Conservation (phyloP, 2,797 vertebrate species). For the Catharus ustulatus region DNA sequence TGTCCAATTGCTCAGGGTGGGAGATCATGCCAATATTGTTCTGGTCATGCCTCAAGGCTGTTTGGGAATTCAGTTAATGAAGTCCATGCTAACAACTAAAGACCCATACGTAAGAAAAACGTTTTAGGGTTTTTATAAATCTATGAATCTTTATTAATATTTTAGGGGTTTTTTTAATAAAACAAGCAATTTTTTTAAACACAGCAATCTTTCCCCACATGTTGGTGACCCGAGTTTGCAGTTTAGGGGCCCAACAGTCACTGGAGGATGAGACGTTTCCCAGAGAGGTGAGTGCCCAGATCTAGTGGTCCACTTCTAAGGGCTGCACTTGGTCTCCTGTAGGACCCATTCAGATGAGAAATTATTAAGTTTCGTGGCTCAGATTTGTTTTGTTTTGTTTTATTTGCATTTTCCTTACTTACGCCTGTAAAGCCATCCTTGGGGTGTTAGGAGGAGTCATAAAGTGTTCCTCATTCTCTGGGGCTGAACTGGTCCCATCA, state of each 20-base stretch:
- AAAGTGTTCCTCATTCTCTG: background rate
- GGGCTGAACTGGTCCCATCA: background rate
- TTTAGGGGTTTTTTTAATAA: background rate
- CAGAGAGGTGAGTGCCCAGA: background rate
- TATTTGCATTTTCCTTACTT: background rate
- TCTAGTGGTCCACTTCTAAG: background rate
- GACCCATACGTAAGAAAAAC: background rate
- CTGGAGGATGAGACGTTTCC: background rate
- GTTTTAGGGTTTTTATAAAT: background rate
- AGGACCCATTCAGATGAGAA: background rate
- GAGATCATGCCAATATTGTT: background rate
- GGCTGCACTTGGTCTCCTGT: background rate
- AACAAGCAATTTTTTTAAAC: background rate
- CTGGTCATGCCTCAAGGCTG: background rate
- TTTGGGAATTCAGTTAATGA: background rate
- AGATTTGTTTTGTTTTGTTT: background rate
- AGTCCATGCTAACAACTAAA: background rate
- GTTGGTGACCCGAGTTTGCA: background rate
- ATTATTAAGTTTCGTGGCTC: background rate
- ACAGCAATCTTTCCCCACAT: background rate
- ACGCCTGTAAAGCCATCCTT: background rate
- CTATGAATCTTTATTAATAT: background rate
- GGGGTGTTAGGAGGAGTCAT: background rate
- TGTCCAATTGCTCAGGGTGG: background rate
- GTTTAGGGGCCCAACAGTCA: background rate